phyloP scores from a whole-genome alignment of 2,113 vertebrate species.

The Passer domesticus region DNA sequence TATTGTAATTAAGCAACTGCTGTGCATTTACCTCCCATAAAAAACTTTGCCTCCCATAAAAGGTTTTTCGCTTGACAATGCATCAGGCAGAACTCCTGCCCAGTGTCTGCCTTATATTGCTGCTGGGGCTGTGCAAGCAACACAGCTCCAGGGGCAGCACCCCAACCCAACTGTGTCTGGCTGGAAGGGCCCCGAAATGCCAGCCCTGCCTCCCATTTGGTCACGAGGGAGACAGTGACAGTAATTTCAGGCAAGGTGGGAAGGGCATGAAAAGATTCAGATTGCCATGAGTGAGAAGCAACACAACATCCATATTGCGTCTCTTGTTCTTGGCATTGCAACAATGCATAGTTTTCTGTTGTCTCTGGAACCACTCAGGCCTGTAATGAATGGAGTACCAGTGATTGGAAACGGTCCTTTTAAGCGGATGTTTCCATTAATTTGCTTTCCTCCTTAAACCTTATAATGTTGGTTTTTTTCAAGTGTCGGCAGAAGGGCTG shows the following conservation, averaged over 20 bases:
- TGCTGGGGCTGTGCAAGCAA: not conserved
- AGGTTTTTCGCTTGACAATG: not conserved
- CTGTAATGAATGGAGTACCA: slow-evolving; percentile 80
- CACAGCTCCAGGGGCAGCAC: not conserved
- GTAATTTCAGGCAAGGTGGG: not conserved
- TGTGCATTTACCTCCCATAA: slow-evolving; percentile 13
- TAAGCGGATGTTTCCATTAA: slow-evolving; percentile 76
- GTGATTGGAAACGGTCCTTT: slow-evolving; percentile 76
- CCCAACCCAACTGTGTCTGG: not conserved
- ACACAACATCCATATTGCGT: slow-evolving; percentile 61
- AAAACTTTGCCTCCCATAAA: not conserved
- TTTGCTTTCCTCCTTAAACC: slow-evolving; percentile 76
- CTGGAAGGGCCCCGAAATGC: not conserved
- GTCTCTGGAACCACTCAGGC: slow-evolving; percentile 81
- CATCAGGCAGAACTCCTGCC: not conserved
- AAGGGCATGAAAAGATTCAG: slow-evolving; percentile 33
- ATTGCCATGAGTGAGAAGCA: slow-evolving; percentile 66
- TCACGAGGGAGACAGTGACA: not conserved
- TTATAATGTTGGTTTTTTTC: slow-evolving; percentile 54
- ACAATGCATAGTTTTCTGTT: slow-evolving; percentile 73
- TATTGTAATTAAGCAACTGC: slow-evolving; percentile 29
- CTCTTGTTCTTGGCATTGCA: slow-evolving; percentile 79
- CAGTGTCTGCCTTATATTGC: not conserved
- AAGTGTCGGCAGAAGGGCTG: slow-evolving; percentile 72
- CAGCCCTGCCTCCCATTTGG: not conserved